Evolutionary conservation across 2,888 invertebrate species (phyloP).

Genomic region (Myopa tessellatipennis): DNA sequence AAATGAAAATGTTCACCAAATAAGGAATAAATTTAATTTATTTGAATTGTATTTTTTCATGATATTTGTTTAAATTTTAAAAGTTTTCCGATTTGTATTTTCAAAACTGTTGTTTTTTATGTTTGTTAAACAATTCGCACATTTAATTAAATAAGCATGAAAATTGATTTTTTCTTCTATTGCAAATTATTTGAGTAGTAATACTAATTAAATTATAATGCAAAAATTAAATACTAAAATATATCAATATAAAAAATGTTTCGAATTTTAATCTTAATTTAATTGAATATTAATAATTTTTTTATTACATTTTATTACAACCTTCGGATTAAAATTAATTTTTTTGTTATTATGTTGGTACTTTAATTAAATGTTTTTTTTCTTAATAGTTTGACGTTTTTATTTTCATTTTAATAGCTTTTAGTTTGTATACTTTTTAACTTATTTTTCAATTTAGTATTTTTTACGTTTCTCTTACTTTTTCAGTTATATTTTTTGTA

Average conservation of each 20-base stretch:
- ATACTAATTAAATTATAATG: slow-evolving; percentile 2
- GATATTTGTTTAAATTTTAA: too few species aligned
- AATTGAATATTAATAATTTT: too few species aligned
- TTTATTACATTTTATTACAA: not conserved
- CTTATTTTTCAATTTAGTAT: slow-evolving; percentile 27
- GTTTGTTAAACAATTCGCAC: not conserved
- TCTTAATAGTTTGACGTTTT: not conserved
- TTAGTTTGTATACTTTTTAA: slow-evolving; percentile 24
- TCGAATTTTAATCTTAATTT: too few species aligned
- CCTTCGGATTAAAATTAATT: slow-evolving; percentile 19
- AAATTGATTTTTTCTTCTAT: not conserved
- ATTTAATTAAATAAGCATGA: not conserved
- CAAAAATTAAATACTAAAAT: slow-evolving; percentile 21
- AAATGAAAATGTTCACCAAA: too few species aligned
- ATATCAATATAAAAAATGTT: too few species aligned
- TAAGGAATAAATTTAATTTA: too few species aligned
- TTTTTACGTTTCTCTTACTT: not conserved
- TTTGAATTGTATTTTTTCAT: too few species aligned
- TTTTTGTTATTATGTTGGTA: too few species aligned
- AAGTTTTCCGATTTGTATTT: too few species aligned
- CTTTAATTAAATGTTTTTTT: not conserved
- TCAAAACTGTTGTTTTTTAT: not conserved
- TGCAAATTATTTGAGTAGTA: not conserved
- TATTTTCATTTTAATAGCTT: slow-evolving; percentile 30
- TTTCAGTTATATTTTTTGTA: not conserved